Evolutionary conservation across 2,113 vertebrate species (phyloP), one percentile per base, ranked within the genome.

Genomic region (Polypterus senegalus): DNA sequence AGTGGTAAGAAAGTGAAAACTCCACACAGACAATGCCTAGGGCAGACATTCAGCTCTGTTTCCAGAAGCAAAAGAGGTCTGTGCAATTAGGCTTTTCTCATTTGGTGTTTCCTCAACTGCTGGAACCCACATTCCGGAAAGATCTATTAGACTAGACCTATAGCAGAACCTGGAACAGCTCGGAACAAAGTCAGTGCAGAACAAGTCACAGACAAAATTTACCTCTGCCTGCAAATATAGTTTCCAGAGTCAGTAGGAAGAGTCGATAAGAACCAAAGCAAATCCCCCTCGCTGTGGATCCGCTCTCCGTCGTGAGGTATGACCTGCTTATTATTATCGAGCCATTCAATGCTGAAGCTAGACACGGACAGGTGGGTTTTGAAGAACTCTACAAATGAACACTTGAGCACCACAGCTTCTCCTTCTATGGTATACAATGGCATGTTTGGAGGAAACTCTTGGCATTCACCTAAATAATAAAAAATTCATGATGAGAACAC

Each of bases 181-280:
- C 27, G 27, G 27, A 27, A 27, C 27, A 27, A 27, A 27, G 27
- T 27, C 27, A 27, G 27, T 27, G 27, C 27, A 27, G 27, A 27
- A 27, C 27, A 27, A 27, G 27, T 27, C 27, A 27, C 27, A 27
- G 27, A 27, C 5, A 45, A 58, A 10, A 46, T 63, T 52, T 43
- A 86, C 84, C 92, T 92, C 75, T 77, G 68, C 0, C 77, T 84
- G 68, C 93, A 96, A 65, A 76, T 65, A 51, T 94, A 97, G 7
- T 79, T 63, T 48, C 90, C 94, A 0, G 91, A 88, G 74, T 97
- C 91, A 0, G 76, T 81, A 5, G 59, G 51, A 64, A 46, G 62
- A 46, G 77, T 84, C 6, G 93, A 93, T 61, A 95, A 76, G 65
- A 97, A 75, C 93, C 90, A 91, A 55, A 97, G 70, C 5, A 71